These are phyloP conservation scores for Eulacestoma nigropectus DNA, from an alignment of 2,113 vertebrate genomes.

Conservation along the genomic window DNA sequence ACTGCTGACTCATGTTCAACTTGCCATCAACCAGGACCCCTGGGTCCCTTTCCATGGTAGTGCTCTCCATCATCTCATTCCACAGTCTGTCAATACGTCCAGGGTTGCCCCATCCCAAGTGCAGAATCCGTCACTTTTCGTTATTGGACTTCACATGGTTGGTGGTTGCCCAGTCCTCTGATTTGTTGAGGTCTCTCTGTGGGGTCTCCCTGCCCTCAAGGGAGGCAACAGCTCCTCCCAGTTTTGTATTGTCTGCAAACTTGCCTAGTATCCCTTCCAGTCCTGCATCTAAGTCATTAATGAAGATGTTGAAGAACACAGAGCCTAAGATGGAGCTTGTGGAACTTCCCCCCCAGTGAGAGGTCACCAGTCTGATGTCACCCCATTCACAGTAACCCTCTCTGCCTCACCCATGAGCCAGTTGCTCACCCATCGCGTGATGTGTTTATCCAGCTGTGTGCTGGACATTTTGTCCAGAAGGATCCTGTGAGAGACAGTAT, in stretches of 20 bases:
- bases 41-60: not conserved
- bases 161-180: not conserved
- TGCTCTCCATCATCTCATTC: not conserved
- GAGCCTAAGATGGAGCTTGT: not conserved
- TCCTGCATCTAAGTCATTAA: not conserved
- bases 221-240: not conserved
- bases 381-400: not conserved
- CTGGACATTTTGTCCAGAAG: not conserved
- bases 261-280: not conserved
- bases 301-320: not conserved
- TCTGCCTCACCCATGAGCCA: fast-evolving
- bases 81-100: not conserved
- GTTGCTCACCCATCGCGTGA: not conserved
- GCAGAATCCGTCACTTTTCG: not conserved
- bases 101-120: not conserved
- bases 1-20: not conserved
- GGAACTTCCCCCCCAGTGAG: too few species aligned
- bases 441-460: not conserved
- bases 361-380: not conserved
- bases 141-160: not conserved
- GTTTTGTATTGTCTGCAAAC: not conserved
- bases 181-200: not conserved
- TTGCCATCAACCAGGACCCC: fast-evolving
- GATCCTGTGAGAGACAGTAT: not conserved
- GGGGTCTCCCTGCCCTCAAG: not conserved